Evolutionary conservation across 2,888 invertebrate genomes (phyloP).

Genomic region (Sinotaia quadrata): DNA sequence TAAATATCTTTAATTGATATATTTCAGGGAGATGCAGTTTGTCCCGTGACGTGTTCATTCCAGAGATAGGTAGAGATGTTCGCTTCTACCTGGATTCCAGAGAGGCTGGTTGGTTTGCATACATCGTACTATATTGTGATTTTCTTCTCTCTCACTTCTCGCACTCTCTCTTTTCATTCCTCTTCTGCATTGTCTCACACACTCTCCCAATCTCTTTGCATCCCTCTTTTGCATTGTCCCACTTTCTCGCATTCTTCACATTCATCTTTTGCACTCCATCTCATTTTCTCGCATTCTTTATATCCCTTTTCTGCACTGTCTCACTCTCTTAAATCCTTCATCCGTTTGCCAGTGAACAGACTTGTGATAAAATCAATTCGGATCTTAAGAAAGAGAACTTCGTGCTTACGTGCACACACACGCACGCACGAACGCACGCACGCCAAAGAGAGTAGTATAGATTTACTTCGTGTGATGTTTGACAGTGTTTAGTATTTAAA

Average conservation of each 20-base stretch:
- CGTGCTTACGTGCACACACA: neutral
- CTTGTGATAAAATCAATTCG: no score
- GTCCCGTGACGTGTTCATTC: constrained; percentile 51
- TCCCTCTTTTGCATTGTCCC: neutral
- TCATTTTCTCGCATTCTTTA: no score
- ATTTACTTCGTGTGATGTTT: no score
- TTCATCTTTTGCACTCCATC: no score
- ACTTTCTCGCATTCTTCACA: neutral
- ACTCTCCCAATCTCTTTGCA: neutral
- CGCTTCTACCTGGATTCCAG: constrained; percentile 52
- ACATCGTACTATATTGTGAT: neutral
- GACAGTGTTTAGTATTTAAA: no score
- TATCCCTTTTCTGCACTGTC: no score
- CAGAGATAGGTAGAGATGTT: constrained; percentile 51
- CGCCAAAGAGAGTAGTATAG: no score
- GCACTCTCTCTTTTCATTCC: neutral
- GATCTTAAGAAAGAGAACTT: neutral
- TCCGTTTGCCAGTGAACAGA: no score
- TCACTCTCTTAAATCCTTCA: no score
- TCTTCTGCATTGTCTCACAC: neutral
- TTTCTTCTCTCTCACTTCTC: neutral
- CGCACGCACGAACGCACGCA: neutral
- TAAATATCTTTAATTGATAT: no score
- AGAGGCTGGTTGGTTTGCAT: constrained; percentile 44
- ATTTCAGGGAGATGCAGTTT: constrained; percentile 56